These are phyloP conservation scores for Synanthedon vespiformis DNA, from an alignment of 2,888 invertebrate species.

Conservation along the genomic window DNA sequence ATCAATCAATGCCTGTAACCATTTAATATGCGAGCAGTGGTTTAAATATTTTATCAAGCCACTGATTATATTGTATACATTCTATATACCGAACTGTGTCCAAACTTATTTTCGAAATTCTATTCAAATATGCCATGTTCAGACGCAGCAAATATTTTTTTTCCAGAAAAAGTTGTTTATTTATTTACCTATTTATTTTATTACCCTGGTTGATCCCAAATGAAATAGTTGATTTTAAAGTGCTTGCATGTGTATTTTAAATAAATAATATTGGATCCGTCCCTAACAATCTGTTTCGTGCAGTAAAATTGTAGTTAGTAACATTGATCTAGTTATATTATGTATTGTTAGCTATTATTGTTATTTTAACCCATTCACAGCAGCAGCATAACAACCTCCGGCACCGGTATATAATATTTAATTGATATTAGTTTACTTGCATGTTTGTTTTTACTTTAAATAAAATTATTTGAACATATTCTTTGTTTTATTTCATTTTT, in stretches of 20 bases:
- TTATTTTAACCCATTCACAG: constrained; percentile 47
- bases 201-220: too few relatives aligned
- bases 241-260: constrained; percentile 28
- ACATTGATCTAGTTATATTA: constrained; percentile 22
- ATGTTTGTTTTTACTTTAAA: constrained; percentile 60
- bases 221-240: constrained; percentile 1
- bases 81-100: too few relatives aligned
- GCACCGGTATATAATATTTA: constrained; percentile 27
- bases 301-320: constrained; percentile 3
- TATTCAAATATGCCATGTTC: too few relatives aligned
- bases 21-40: too few relatives aligned
- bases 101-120: too few relatives aligned
- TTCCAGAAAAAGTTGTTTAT: too few relatives aligned
- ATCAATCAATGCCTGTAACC: too few relatives aligned
- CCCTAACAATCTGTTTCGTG: constrained; percentile 28
- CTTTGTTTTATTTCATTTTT: too few relatives aligned
- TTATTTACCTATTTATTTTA: too few relatives aligned
- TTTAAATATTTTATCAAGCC: too few relatives aligned
- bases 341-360: constrained; percentile 23
- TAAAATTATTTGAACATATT: constrained; percentile 36
- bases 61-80: too few relatives aligned
- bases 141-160: too few relatives aligned
- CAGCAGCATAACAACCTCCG: constrained; percentile 42
- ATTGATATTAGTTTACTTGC: constrained; percentile 56
- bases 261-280: constrained; percentile 29